Base-by-base conservation (phyloP, 2,888 invertebrate species). In the Odontothrips loti region DNA sequence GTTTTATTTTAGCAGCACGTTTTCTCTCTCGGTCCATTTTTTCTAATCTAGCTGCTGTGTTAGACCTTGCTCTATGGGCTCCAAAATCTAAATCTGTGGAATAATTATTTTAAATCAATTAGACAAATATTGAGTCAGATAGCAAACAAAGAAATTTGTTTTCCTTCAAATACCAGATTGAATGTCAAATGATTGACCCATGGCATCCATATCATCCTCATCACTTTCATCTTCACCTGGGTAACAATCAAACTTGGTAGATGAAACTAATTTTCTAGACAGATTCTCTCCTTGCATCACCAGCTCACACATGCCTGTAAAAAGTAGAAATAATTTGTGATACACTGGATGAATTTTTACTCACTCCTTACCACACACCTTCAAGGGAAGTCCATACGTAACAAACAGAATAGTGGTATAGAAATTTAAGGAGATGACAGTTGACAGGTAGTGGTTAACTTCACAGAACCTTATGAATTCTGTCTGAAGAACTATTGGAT, bases 251-350 rank as follows among this genome's bases (percentile, higher is more conserved):
- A 92, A 90, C 83, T 88, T 88, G n/a, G 89, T 86, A 86, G 89
- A 89, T 81, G 89, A 87, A 82, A 90, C 88, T 81, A 91, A 87
- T 84, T 91, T 89, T 85, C 90, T 91, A 34, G 94, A 93, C 84
- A 94, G 90, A 88, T 95, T 92, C 87, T 96, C 96, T 81, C 94
- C 93, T 51, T 94, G 91, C 94, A 97, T 96, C 81, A 97, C 94
- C 85, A 94, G 91, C 88, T 98, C 97, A 87, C 96, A 96, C 90
- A 96, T 93, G 82, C 97, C 91, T 87, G 85, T 48, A 83, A 84
- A 47, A 75, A 79, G 51, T 79, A 80, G 82, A 79, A 80, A 51
- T 11, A 11, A 34, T 29, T 78, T 79, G 48, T 51, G 11, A 58
- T 6, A 80, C 47, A 43, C 29, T 58, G 23, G 27, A 63, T 81